Evolutionary conservation across 2,113 vertebrate species (phyloP).

Genomic region (Balaeniceps rex): DNA sequence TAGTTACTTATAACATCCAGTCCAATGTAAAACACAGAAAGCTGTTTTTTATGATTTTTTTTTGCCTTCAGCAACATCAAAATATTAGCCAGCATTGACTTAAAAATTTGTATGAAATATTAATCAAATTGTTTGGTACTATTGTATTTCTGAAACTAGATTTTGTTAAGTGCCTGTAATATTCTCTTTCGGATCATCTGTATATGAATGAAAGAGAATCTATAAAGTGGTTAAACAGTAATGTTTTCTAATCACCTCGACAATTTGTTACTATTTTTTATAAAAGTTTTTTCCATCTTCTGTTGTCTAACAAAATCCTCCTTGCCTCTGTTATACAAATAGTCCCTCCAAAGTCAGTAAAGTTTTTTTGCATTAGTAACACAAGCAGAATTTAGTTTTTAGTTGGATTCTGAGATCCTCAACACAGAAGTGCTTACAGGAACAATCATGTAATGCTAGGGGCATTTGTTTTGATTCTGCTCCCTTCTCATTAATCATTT

Average conservation of each 20-base stretch:
- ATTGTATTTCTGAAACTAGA: constrained; percentile 54
- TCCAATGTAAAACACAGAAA: constrained; percentile 47
- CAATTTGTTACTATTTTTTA: background rate
- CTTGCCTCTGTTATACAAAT: background rate
- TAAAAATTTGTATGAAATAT: constrained; percentile 47
- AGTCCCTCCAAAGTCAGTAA: background rate
- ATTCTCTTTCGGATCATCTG: constrained; percentile 30
- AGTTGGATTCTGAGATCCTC: constrained; percentile 3
- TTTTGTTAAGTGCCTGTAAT: constrained; percentile 44
- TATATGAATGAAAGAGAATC: background rate
- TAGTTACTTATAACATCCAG: background rate
- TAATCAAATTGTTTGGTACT: constrained; percentile 66
- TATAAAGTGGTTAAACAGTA: background rate
- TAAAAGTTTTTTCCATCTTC: background rate
- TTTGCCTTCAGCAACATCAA: constrained; percentile 52
- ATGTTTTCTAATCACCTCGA: background rate
- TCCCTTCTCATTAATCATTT: background rate
- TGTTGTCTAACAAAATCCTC: background rate
- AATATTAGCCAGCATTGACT: constrained; percentile 48
- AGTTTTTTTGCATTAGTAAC: background rate
- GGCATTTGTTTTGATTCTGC: background rate
- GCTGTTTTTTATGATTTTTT: constrained; percentile 23
- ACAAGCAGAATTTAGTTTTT: background rate
- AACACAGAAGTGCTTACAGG: background rate
- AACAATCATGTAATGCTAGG: background rate